Percentiles rank a stretch among this genome's conserved stretches.
phyloP scores from a whole-genome alignment of 2,888 invertebrate species.

The Drosophila antonietae region DNA sequence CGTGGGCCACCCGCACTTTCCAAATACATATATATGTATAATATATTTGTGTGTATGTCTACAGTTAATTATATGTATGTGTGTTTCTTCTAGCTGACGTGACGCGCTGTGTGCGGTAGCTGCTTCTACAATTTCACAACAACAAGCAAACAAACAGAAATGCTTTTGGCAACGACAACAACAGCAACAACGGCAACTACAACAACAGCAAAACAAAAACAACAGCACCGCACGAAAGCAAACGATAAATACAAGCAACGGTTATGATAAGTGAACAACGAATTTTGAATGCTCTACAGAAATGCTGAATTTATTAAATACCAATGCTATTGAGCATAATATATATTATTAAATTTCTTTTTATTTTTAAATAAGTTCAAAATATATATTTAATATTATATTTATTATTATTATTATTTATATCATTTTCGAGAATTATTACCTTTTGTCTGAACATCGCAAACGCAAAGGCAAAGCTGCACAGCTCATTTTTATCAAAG shows the following conservation, averaged over 20 bases:
- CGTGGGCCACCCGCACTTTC: conserved; percentile 62
- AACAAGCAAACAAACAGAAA: conserved; percentile 47
- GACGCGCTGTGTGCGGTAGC: conserved; percentile 62
- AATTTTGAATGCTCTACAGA: conserved; percentile 31
- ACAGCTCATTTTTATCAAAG: conserved; percentile 33
- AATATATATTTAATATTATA: neutral
- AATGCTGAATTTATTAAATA: too few relatives aligned
- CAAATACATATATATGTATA: conserved; percentile 10
- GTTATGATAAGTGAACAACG: conserved; percentile 16
- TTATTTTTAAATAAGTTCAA: neutral
- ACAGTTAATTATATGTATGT: neutral
- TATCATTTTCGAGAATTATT: conserved; percentile 2
- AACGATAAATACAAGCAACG: conserved; percentile 21
- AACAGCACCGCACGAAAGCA: conserved; percentile 24
- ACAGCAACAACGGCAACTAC: conserved; percentile 19
- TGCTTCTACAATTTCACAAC: conserved; percentile 41
- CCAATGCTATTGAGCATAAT: too few relatives aligned
- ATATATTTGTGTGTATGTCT: neutral
- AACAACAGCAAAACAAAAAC: conserved; percentile 30
- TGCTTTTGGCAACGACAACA: conserved; percentile 58
- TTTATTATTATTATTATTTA: neutral
- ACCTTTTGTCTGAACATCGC: conserved; percentile 11
- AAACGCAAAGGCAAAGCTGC: conserved; percentile 18
- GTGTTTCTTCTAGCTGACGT: conserved; percentile 53
- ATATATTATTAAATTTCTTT: too few relatives aligned